phyloP scores from a whole-genome alignment of 1,140 invertebrate species.

The Neotoxoptera formosana region DNA sequence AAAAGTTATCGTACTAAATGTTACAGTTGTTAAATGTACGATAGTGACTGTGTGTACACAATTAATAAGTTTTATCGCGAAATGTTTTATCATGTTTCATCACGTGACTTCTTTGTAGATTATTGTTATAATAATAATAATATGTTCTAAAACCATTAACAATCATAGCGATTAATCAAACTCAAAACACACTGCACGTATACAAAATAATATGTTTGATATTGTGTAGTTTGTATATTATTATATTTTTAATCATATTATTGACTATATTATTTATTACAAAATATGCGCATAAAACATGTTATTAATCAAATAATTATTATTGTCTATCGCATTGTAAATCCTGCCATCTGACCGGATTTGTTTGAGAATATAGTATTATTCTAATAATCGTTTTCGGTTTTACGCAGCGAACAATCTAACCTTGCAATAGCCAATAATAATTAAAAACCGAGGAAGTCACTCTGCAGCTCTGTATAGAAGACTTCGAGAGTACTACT shows the following conservation, averaged over 20 bases:
- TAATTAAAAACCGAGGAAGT: not conserved
- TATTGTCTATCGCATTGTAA: not conserved
- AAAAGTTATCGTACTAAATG: not conserved
- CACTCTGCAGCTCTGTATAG: not conserved
- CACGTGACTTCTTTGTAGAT: not conserved
- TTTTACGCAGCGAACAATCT: not conserved
- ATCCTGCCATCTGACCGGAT: not conserved
- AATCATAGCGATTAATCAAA: slow-evolving; percentile 3
- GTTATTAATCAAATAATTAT: not conserved
- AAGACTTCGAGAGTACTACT: too few relatives aligned
- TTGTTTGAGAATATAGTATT: too few relatives aligned
- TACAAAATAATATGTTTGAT: not conserved
- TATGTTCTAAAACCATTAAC: not conserved
- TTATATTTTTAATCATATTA: not conserved
- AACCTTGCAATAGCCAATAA: too few relatives aligned
- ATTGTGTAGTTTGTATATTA: not conserved
- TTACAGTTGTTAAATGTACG: not conserved
- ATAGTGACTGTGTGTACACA: not conserved
- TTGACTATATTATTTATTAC: not conserved
- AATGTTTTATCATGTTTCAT: not conserved
- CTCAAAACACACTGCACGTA: not conserved
- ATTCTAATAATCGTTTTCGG: not conserved
- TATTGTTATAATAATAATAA: too few relatives aligned
- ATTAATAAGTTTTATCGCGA: not conserved
- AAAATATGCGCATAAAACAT: not conserved